These are phyloP conservation scores for Austrolebias charrua DNA, from an alignment of 2,797 vertebrate species.

Conservation along the genomic window DNA sequence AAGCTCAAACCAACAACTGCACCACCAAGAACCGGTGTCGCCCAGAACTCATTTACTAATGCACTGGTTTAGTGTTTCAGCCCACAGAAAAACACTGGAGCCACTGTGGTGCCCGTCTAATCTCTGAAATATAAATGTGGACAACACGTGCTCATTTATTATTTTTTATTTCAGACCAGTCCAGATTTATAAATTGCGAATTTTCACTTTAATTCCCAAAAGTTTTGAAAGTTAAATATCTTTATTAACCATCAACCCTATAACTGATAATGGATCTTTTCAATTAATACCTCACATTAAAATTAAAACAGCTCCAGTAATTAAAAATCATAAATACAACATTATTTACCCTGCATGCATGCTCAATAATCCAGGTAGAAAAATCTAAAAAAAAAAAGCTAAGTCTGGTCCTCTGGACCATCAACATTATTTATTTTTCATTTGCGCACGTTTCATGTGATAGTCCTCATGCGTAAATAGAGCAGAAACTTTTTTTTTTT, in stretches of 20 bases:
- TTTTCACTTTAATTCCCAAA: too few species aligned
- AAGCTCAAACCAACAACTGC: constrained; percentile 95
- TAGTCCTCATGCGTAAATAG: neutral
- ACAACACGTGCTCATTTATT: constrained; percentile 8
- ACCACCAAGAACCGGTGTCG: constrained; percentile 90
- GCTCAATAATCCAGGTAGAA: too few species aligned
- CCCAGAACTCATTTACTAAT: constrained; percentile 99
- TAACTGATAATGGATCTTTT: too few species aligned
- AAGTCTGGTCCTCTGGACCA: too few species aligned
- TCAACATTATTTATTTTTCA: too few species aligned
- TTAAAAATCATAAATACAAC: constrained; percentile 47
- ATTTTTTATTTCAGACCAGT: too few species aligned
- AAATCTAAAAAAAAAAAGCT: too few species aligned
- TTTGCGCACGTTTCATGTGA: constrained; percentile 49
- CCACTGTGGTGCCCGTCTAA: constrained; percentile 72
- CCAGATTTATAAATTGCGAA: too few species aligned
- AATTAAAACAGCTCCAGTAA: constrained; percentile 70
- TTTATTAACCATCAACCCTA: too few species aligned
- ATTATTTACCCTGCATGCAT: too few species aligned
- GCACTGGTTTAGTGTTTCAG: constrained; percentile 95
- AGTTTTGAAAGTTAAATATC: too few species aligned
- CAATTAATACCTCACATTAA: constrained; percentile 72
- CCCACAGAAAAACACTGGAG: constrained; percentile 74
- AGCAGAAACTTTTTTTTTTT: neutral
- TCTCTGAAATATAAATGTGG: constrained; percentile 71